Evolutionary conservation across 2,888 invertebrate genomes (phyloP).

Genomic region (Cybosia mesomella): DNA sequence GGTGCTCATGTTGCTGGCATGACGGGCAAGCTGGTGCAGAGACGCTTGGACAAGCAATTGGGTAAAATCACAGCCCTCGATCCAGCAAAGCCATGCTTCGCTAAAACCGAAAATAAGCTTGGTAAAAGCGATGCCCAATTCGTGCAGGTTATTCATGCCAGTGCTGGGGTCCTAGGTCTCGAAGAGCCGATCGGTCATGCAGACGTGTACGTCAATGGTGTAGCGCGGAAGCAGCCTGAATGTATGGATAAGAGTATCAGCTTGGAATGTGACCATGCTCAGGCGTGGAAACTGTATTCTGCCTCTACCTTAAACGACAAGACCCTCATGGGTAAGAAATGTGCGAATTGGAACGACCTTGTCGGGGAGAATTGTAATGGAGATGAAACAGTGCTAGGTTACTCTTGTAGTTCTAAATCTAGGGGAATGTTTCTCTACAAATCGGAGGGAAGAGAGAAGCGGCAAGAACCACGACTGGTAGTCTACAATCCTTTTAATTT

Average conservation of each 20-base stretch:
- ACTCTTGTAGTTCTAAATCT: constrained; percentile 55
- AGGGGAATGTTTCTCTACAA: constrained; percentile 72
- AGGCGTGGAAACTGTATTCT: constrained; percentile 72
- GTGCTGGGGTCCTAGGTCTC: constrained; percentile 73
- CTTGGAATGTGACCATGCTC: constrained; percentile 76
- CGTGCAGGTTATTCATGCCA: constrained; percentile 78
- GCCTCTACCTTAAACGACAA: constrained; percentile 61
- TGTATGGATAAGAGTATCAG: constrained; percentile 66
- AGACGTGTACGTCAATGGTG: constrained; percentile 79
- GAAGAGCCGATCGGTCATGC: constrained; percentile 72
- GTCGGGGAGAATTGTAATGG: constrained; percentile 63
- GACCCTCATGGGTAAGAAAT: constrained; percentile 61
- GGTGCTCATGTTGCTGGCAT: constrained; percentile 88
- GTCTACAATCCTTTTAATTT: constrained; percentile 66
- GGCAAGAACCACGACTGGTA: constrained; percentile 36
- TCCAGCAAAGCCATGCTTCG: constrained; percentile 78
- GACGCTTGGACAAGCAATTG: constrained; percentile 57
- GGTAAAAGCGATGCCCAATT: constrained; percentile 69
- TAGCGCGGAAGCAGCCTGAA: constrained; percentile 72
- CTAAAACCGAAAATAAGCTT: constrained; percentile 60
- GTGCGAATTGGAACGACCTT: constrained; percentile 67
- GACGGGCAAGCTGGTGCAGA: constrained; percentile 70
- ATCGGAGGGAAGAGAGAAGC: constrained; percentile 51
- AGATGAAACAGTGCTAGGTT: constrained; percentile 62
- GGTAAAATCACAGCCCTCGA: constrained; percentile 75